These are phyloP conservation scores for Phymastichus coffea DNA, from an alignment of 1,140 invertebrate genomes.

Conservation along the genomic window DNA sequence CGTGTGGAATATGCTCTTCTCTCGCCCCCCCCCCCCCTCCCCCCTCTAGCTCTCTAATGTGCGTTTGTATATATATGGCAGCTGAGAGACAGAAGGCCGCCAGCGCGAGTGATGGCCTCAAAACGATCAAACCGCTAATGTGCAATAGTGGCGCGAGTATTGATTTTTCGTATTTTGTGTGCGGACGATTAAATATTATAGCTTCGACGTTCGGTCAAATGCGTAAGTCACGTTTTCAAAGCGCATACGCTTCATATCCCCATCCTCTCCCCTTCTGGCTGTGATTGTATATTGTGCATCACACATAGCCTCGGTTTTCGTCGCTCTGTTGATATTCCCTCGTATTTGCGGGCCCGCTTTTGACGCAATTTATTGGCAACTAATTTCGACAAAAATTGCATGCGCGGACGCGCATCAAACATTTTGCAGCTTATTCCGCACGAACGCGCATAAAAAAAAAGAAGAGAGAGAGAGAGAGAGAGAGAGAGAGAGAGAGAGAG, in stretches of 20 bases:
- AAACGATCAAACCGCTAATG: slow-evolving; percentile 17
- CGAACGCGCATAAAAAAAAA: neutral
- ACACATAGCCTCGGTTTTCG: neutral
- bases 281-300: slow-evolving; percentile 10
- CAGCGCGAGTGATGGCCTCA: neutral
- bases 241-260: too few species aligned
- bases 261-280: too few species aligned
- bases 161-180: slow-evolving; percentile 9
- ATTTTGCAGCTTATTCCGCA: neutral
- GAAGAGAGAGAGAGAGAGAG: neutral
- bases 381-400: neutral
- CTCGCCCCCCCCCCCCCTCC: too few species aligned
- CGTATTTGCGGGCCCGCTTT: neutral
- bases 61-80: neutral
- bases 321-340: neutral
- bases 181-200: slow-evolving; percentile 2
- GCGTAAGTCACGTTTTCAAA: slow-evolving; percentile 12
- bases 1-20: too few species aligned
- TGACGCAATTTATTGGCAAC: neutral
- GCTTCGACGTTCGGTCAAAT: neutral
- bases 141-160: neutral
- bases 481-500: slow-evolving; percentile 1
- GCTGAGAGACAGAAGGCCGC: neutral
- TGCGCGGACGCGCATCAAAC: too few species aligned
- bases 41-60: too few species aligned